phyloP scores from a whole-genome alignment of 2,888 invertebrate genomes.

The Mesorhabditis sp. region DNA sequence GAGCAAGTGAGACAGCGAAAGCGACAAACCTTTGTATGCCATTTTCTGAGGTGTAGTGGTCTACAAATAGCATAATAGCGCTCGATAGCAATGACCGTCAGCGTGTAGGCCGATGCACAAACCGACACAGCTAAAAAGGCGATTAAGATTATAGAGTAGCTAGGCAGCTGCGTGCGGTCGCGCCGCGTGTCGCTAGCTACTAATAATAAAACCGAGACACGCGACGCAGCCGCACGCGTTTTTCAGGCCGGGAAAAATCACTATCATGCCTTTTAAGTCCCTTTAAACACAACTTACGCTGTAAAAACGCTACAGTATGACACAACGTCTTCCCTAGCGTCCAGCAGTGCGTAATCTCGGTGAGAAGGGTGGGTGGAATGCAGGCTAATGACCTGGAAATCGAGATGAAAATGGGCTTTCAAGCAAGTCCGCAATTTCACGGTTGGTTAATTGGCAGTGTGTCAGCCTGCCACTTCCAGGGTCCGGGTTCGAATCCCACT shows the following conservation, averaged over 20 bases:
- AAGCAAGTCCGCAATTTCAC: background rate
- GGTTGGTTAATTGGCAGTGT: no score
- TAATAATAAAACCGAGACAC: no score
- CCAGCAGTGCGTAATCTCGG: slow-evolving; percentile 42
- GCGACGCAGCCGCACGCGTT: no score
- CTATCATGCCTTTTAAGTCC: no score
- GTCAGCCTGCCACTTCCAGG: no score
- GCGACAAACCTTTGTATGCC: slow-evolving; percentile 68
- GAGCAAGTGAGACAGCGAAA: no score
- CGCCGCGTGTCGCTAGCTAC: no score
- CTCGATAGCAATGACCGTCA: slow-evolving; percentile 75
- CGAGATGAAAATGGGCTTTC: background rate
- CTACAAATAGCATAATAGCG: slow-evolving; percentile 76
- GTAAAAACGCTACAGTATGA: slow-evolving; percentile 71
- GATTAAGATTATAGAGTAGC: background rate
- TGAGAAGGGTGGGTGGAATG: slow-evolving; percentile 71
- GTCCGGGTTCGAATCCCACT: no score
- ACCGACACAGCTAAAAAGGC: slow-evolving; percentile 70
- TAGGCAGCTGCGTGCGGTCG: background rate
- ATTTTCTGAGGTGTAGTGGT: slow-evolving; percentile 71
- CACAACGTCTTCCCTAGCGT: slow-evolving; percentile 73
- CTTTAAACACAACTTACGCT: slow-evolving; percentile 66
- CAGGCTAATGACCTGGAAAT: slow-evolving; percentile 72
- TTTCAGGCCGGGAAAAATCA: no score
- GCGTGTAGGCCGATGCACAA: slow-evolving; percentile 73